Conservation (phyloP, 35 echinoderm and acorn worm genomes). For the Nesometra sesokonis region DNA sequence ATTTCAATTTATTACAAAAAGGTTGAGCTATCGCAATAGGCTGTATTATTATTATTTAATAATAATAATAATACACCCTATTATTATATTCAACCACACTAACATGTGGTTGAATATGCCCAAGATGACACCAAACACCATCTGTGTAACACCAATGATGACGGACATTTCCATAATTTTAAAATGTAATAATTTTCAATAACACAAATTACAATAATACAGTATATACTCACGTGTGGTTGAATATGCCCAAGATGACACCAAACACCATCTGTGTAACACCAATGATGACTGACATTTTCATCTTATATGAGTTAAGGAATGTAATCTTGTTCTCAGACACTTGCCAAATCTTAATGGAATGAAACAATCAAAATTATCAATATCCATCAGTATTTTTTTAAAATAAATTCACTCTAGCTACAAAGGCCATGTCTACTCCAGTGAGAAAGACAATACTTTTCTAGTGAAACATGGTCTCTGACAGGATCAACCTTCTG, state of each 20-base stretch:
- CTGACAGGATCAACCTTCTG: too few species aligned
- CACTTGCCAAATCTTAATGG: conserved; percentile 66
- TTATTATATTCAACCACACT: too few species aligned
- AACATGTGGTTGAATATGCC: conserved; percentile 71
- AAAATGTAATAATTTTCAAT: too few species aligned
- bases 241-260: conserved; percentile 58
- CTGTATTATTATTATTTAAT: too few species aligned
- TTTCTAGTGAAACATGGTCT: too few species aligned
- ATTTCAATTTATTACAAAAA: too few species aligned
- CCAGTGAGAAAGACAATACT: too few species aligned
- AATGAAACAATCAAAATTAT: background rate
- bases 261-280: conserved; percentile 74
- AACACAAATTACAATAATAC: background rate
- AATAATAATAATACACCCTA: too few species aligned
- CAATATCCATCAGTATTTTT: too few species aligned
- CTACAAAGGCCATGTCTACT: too few species aligned
- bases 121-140: conserved; percentile 71
- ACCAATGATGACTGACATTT: conserved; percentile 67
- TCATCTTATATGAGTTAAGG: conserved; percentile 82
- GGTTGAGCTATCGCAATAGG: too few species aligned
- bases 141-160: conserved; percentile 57
- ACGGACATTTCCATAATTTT: conserved; percentile 60
- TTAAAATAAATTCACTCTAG: too few species aligned
- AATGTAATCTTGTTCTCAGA: conserved; percentile 63
- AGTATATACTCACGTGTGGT: conserved; percentile 51